Evolutionary conservation across 1,140 invertebrate genomes (phyloP), one percentile per base, ranked within the genome.

Genomic region (Stegodyphus dumicola): DNA sequence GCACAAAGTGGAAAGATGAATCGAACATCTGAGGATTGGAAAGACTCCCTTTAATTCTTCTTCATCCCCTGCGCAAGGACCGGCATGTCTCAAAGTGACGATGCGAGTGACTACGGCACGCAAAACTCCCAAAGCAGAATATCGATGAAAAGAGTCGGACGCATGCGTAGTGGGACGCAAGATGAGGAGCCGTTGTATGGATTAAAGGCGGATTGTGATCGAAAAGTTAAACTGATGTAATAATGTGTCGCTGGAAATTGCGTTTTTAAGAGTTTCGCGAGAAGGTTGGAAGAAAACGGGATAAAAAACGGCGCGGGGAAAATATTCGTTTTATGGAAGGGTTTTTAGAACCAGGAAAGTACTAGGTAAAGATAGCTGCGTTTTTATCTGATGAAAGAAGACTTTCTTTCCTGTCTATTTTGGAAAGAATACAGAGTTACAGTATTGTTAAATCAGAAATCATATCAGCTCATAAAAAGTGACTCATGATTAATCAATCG

Each of bases 201-300:
- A 75, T 75, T 60, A 56, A 33, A 18, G 33, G 33, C 54, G 54
- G 54, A 56, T 56, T 56, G 51, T 48, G 73, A 75, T 75, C 53
- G 73, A 60, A 75, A 75, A 75, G 73, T 75, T 75, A 75, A 75
- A 75, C 73, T 75, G 73, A 75, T 75, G 51, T 48, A 60, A 75
- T 53, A 75, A 75, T 56, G 73, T 18, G 52, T 48, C n/a, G 10
- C 52, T 56, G 54, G 54, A 75, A 75, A 54, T 75, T 51, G 73
- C 51, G 33, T 75, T 75, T 75, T 75, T 54, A 33, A 75, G 73
- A 54, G 73, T 17, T 75, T 75, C 56, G 18, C 54, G 15, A 53
- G 73, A 9, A 60, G 17, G 17, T 9, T 9, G 56, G 33, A 51
- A 15, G n/a, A 18, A 13, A 18, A 7, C 52, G 54, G 18, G 11